These are phyloP conservation scores for Sclerodermus sp. DNA, from an alignment of 2,888 invertebrate species.

Conservation along the genomic window DNA sequence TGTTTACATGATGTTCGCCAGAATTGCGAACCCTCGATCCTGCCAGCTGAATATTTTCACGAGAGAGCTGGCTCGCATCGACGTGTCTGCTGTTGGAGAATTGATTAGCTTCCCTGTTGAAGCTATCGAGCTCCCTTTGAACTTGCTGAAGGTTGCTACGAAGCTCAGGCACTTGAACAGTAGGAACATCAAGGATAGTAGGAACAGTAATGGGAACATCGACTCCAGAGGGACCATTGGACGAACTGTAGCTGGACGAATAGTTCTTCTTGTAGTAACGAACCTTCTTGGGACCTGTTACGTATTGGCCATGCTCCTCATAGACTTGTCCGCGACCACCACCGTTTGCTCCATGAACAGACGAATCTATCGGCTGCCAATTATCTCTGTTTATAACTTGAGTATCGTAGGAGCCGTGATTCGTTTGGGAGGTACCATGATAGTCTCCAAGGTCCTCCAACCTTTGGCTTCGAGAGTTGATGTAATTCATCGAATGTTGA, in stretches of 20 bases:
- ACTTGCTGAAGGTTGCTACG: conserved; percentile 16
- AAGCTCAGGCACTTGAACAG: conserved; percentile 5
- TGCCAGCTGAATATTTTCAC: background rate
- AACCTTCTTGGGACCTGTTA: conserved; percentile 34
- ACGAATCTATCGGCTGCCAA: too few species aligned
- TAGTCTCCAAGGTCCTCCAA: conserved; percentile 36
- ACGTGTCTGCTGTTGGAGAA: too few species aligned
- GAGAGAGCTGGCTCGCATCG: too few species aligned
- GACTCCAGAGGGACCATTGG: conserved; percentile 4
- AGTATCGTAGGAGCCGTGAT: background rate
- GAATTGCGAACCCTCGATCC: background rate
- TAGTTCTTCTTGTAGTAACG: conserved; percentile 45
- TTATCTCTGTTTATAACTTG: conserved; percentile 16
- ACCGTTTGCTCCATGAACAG: too few species aligned
- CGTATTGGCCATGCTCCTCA: conserved; percentile 39
- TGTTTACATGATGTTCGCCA: background rate
- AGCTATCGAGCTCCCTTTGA: conserved; percentile 11
- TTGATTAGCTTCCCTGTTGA: background rate
- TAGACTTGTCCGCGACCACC: conserved; percentile 37
- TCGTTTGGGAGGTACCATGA: conserved; percentile 5
- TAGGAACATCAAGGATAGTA: background rate
- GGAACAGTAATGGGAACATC: too few species aligned
- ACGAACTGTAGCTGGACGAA: conserved; percentile 35
- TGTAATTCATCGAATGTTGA: background rate
- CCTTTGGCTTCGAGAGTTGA: conserved; percentile 22